phyloP scores from a whole-genome alignment of 2,797 vertebrate genomes.

The Alfaro cultratus region DNA sequence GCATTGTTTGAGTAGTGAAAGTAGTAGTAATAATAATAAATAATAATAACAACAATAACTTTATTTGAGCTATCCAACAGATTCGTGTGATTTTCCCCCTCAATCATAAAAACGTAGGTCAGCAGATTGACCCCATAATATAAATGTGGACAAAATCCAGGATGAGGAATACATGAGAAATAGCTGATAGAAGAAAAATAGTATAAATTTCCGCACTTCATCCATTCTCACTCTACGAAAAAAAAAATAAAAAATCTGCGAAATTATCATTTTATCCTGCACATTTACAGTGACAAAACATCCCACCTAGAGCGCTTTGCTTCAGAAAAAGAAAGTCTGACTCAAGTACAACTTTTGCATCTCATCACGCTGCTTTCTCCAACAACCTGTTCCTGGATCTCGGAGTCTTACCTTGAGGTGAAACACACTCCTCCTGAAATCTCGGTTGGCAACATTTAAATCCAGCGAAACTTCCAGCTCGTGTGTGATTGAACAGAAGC shows the following conservation, averaged over 20 bases:
- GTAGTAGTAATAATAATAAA: background rate
- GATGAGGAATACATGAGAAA: background rate
- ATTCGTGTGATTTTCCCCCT: background rate
- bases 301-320: background rate
- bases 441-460: slow-evolving; percentile 86
- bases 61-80: background rate
- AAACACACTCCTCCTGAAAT: slow-evolving; percentile 85
- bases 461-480: slow-evolving; percentile 55
- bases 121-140: background rate
- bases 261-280: background rate
- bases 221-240: background rate
- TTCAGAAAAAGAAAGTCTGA: background rate
- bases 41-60: background rate
- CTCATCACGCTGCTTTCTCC: slow-evolving; percentile 13
- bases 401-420: slow-evolving; percentile 81
- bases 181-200: background rate
- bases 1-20: background rate
- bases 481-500: slow-evolving; percentile 43
- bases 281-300: background rate
- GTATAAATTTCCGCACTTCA: background rate
- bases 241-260: background rate
- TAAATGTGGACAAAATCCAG: background rate
- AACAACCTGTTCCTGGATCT: slow-evolving; percentile 55
- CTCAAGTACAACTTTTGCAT: background rate
- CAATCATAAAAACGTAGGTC: background rate